phyloP scores from a whole-genome alignment of 2,888 invertebrate genomes.

The Halictus ligatus region DNA sequence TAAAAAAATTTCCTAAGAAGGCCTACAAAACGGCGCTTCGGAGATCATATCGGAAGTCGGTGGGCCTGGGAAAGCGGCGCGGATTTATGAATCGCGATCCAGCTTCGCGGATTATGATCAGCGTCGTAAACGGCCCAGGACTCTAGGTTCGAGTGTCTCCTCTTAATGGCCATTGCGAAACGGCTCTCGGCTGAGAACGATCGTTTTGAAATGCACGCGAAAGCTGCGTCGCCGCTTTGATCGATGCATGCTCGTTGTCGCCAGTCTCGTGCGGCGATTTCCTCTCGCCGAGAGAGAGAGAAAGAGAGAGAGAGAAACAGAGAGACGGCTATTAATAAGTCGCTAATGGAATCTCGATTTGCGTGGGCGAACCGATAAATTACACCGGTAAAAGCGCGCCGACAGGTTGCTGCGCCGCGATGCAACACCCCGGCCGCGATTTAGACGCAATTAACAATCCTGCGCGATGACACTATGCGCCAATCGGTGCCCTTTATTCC shows the following conservation, averaged over 20 bases:
- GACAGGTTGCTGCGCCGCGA: conserved; percentile 45
- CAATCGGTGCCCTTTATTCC: background rate
- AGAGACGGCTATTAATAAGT: conserved; percentile 77
- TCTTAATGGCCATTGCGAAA: conserved; percentile 57
- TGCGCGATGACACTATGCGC: conserved; percentile 43
- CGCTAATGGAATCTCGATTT: conserved; percentile 78
- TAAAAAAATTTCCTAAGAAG: background rate
- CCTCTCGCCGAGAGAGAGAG: background rate
- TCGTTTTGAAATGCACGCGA: conserved; percentile 59
- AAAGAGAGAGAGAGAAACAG: background rate
- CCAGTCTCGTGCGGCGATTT: conserved; percentile 11
- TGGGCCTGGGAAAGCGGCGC: conserved; percentile 12
- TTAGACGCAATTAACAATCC: conserved; percentile 66
- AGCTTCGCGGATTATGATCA: background rate
- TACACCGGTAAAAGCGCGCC: conserved; percentile 68
- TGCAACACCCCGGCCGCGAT: conserved; percentile 32
- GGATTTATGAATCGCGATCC: conserved; percentile 16
- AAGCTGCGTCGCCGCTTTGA: conserved; percentile 46
- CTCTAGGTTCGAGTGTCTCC: conserved; percentile 14
- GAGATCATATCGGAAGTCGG: background rate
- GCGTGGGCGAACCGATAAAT: conserved; percentile 79
- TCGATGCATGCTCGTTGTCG: conserved; percentile 43
- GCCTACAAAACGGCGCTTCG: background rate
- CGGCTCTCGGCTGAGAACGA: conserved; percentile 3
- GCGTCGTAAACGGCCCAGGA: conserved; percentile 22